phyloP scores from a whole-genome alignment of 2,113 vertebrate species.

The Ia io region DNA sequence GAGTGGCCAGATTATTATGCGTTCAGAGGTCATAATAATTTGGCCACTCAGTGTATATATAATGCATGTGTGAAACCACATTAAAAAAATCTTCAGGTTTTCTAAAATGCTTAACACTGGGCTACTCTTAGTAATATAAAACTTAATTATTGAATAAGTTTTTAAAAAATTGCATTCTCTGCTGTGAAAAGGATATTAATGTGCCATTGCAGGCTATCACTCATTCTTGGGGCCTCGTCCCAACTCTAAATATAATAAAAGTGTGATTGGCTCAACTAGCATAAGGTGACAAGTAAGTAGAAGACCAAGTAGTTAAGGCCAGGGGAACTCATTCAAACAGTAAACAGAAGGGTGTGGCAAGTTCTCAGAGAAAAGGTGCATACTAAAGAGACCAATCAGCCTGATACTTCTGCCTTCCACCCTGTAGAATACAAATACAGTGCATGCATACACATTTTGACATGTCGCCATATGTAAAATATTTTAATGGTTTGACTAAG shows the following conservation, averaged over 20 bases:
- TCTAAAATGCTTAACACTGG: constrained; percentile 58
- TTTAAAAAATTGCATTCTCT: not conserved
- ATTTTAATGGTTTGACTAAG: not conserved
- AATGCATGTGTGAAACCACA: constrained; percentile 12
- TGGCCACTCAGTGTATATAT: no score
- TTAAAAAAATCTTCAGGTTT: constrained; percentile 56
- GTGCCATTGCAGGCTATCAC: not conserved
- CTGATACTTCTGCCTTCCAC: not conserved
- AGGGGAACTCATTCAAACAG: not conserved
- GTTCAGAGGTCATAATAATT: no score
- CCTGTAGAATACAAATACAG: not conserved
- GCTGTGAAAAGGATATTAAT: not conserved
- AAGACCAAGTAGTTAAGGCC: not conserved
- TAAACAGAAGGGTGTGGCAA: not conserved
- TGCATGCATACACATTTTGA: not conserved
- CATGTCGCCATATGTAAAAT: not conserved
- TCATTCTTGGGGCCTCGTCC: not conserved
- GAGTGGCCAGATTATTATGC: no score
- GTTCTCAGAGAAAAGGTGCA: not conserved
- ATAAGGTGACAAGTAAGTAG: not conserved
- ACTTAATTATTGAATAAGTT: constrained; percentile 70
- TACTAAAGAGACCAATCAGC: not conserved
- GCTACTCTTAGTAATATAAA: constrained; percentile 55
- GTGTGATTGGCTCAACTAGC: not conserved
- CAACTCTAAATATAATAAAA: not conserved